Conservation (phyloP, 53 echinoderm and acorn worm species). For the Patiria pectinifera region DNA sequence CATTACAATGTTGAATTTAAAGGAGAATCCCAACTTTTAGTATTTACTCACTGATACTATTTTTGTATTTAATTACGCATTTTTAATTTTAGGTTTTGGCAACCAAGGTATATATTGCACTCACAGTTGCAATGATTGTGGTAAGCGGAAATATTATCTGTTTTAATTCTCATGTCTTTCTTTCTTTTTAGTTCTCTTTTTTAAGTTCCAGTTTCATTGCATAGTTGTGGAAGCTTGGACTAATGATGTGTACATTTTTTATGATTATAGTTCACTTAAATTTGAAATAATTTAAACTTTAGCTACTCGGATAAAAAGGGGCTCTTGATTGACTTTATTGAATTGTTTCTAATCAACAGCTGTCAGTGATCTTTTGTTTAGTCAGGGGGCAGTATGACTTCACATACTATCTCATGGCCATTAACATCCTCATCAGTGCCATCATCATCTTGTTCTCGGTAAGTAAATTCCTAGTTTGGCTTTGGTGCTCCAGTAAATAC, state of each 20-base stretch:
- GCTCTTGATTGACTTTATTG: not conserved
- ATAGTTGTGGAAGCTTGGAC: no score
- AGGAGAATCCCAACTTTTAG: no score
- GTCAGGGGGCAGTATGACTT: slow-evolving; percentile 64
- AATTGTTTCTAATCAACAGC: slow-evolving; percentile 58
- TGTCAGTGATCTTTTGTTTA: slow-evolving; percentile 81
- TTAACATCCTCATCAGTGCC: slow-evolving; percentile 85
- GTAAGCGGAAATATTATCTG: slow-evolving; percentile 61
- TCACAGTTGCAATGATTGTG: slow-evolving; percentile 78
- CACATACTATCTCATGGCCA: slow-evolving; percentile 74
- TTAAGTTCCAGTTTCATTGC: not conserved
- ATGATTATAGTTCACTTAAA: no score
- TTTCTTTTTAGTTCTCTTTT: not conserved
- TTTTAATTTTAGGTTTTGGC: slow-evolving; percentile 62
- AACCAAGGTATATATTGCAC: slow-evolving; percentile 66
- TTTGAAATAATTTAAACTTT: no score
- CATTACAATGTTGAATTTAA: no score
- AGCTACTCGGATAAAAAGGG: no score
- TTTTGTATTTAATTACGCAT: not conserved
- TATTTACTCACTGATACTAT: not conserved
- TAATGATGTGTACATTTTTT: no score
- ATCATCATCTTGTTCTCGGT: slow-evolving; percentile 76
- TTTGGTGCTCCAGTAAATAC: no score
- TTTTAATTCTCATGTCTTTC: not conserved
- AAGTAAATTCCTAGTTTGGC: not conserved